Base-by-base conservation (phyloP, 1,140 invertebrate genomes). In the Pararge aegeria region DNA sequence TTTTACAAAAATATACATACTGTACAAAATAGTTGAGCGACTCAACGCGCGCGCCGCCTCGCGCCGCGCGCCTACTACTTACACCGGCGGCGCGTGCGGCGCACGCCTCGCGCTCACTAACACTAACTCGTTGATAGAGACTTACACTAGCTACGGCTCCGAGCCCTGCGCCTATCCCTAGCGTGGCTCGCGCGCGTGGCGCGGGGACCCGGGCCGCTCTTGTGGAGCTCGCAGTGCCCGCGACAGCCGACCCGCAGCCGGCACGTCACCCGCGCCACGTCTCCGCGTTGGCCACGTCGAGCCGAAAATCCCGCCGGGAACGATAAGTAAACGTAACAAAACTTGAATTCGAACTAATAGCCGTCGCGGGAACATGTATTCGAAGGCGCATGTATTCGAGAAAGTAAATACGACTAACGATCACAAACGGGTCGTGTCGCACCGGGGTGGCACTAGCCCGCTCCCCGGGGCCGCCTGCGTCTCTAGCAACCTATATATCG, bases 1-100 rank as follows among this genome's bases (percentile, higher is more conserved):
- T 84, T 86, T 86, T 87, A 87, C 83, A 87, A 87, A 86, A 87
- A 87, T 87, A 87, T 87, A 87, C 84, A 87, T 72, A 83, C 82
- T 87, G 75, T 86, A 86, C 83, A 87, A 80, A 46, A 75, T 78
- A 80, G 82, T 78, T 70, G 78, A 78, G 79, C 79, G 78, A 77
- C 71, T 61, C 79, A 69, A 68, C 73, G 79, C 67, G 54, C 55
- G 62, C 73, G 20, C 10, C 44, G 44, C 55, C n/a, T 16, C 16
- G 50, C 54, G 15, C 19, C 38, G 53, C 49, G 29, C 30, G 30
- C 30, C 30, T 27, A 27, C 27, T 27, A 27, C 27, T 27, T 27
- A 27, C 12, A 16, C 13, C 34, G 19, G 21, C 37, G 53, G 10
- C 48, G 53, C 49, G 38, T 15, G 21, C 58, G 56, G 3, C 1